A percentile compares a stretch with the other conserved stretches of the same genome.
These are phyloP conservation scores for Phragmatobia fuliginosa DNA, from an alignment of 2,888 invertebrate genomes.

Conservation along the genomic window DNA sequence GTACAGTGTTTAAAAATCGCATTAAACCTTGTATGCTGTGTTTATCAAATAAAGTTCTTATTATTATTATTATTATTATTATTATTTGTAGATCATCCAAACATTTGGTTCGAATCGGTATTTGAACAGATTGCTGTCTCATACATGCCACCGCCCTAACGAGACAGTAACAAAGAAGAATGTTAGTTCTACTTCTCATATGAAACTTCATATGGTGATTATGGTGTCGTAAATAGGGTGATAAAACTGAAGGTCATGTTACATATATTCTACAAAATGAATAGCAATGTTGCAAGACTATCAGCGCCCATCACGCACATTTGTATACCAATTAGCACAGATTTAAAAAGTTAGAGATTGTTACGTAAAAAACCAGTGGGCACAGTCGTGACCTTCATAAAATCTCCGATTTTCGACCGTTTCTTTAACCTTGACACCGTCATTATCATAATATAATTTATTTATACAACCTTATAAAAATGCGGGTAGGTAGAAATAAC, in stretches of 20 bases:
- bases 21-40: no score
- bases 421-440: slow-evolving; percentile 52
- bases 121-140: no score
- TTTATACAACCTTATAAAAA: slow-evolving; percentile 7
- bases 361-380: slow-evolving; percentile 22
- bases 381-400: slow-evolving; percentile 38
- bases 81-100: no score
- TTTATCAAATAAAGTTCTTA: no score
- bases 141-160: no score
- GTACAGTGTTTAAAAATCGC: no score
- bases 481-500: background rate
- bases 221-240: background rate
- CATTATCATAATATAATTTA: slow-evolving; percentile 20
- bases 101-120: no score
- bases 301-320: background rate
- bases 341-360: background rate
- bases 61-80: no score
- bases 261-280: background rate
- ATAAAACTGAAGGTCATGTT: background rate
- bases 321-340: background rate
- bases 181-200: background rate
- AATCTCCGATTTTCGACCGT: slow-evolving; percentile 31
- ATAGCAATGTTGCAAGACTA: slow-evolving; percentile 5
- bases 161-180: no score
- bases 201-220: background rate